phyloP scores from a whole-genome alignment of 2,888 invertebrate genomes.

The Drosophila lutescens region DNA sequence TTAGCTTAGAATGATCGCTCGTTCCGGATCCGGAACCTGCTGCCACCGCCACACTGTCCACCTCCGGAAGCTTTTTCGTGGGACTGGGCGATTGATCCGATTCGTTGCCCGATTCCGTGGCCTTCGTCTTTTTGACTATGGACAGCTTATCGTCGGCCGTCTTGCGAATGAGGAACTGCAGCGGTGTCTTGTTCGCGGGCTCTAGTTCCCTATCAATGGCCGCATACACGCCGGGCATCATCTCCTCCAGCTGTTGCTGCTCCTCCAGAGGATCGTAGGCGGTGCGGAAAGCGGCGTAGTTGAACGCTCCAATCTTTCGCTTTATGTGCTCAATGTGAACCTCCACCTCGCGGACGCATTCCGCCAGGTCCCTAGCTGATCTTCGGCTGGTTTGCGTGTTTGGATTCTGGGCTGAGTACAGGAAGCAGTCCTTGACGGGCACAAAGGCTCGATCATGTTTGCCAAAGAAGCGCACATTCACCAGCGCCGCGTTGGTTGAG shows the following conservation, averaged over 20 bases:
- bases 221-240: constrained; percentile 86
- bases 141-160: constrained; percentile 83
- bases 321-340: constrained; percentile 90
- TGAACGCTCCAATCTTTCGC: constrained; percentile 89
- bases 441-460: constrained; percentile 98
- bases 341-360: constrained; percentile 90
- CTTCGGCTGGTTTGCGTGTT: constrained; percentile 85
- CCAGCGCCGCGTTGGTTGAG: constrained; percentile 87
- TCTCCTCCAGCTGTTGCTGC: constrained; percentile 87
- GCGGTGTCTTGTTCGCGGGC: constrained; percentile 76
- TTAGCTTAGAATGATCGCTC: constrained; percentile 53
- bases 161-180: constrained; percentile 84
- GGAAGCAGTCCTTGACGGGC: constrained; percentile 91
- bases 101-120: constrained; percentile 78
- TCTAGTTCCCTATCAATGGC: constrained; percentile 72
- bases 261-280: constrained; percentile 88
- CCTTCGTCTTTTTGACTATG: constrained; percentile 80
- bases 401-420: constrained; percentile 91
- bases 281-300: constrained; percentile 89
- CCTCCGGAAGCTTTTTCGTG: constrained; percentile 42
- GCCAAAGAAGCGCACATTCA: constrained; percentile 97
- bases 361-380: constrained; percentile 85
- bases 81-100: constrained; percentile 76
- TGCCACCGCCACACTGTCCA: not conserved
- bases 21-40: not conserved